Evolutionary conservation across 1,140 invertebrate genomes (phyloP).

Genomic region (Cyclina sinensis): DNA sequence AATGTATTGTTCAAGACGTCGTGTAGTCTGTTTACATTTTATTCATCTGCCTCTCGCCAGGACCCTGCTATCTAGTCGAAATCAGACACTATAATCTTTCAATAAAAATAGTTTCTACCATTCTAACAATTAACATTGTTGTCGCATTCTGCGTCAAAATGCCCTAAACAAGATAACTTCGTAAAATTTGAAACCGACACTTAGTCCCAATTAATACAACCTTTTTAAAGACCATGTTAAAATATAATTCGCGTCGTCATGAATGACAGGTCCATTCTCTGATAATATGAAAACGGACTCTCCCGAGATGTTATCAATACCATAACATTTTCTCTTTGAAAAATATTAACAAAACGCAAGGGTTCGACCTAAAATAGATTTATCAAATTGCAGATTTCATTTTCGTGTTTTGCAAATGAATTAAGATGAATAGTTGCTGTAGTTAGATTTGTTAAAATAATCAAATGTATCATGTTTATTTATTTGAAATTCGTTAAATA

Average conservation of each 20-base stretch:
- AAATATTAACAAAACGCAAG: background rate
- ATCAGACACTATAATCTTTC: slow-evolving; percentile 17
- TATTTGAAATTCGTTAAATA: too few relatives aligned
- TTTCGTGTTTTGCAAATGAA: background rate
- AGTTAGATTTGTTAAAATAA: too few relatives aligned
- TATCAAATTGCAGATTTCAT: slow-evolving; percentile 11
- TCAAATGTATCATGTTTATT: too few relatives aligned
- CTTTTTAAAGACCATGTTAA: background rate
- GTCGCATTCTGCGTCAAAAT: slow-evolving; percentile 26
- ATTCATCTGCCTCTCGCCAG: slow-evolving; percentile 8
- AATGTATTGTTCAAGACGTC: background rate
- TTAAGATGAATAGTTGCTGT: background rate
- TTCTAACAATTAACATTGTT: slow-evolving; percentile 1
- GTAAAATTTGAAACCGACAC: slow-evolving; percentile 30
- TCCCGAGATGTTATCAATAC: slow-evolving; percentile 37
- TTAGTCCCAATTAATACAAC: slow-evolving; percentile 22
- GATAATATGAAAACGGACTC: slow-evolving; percentile 28
- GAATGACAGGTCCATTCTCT: slow-evolving; percentile 25
- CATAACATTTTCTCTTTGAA: background rate
- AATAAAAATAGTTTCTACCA: slow-evolving; percentile 18
- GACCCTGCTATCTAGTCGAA: slow-evolving; percentile 8
- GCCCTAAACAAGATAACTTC: slow-evolving; percentile 7
- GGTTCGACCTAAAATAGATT: background rate
- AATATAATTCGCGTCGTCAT: background rate
- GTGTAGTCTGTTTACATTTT: slow-evolving; percentile 26